Conservation (phyloP, 2,797 vertebrate species). For the Betta splendens region DNA sequence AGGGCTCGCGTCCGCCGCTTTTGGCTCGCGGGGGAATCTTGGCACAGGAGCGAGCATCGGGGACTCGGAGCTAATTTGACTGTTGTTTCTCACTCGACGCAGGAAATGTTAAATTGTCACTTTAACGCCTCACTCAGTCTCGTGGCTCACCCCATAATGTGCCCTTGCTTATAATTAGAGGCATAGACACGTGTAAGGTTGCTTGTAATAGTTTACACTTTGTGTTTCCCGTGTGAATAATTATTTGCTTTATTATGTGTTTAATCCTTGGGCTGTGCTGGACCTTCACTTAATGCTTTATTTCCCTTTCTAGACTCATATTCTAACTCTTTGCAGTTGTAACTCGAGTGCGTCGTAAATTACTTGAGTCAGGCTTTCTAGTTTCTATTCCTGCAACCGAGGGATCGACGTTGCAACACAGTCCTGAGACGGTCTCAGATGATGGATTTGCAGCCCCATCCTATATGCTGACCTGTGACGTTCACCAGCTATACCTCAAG, state of each 20-base stretch:
- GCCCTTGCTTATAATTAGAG: neutral
- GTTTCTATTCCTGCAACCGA: slow-evolving; percentile 24
- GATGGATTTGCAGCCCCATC: slow-evolving; percentile 26
- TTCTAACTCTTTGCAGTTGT: neutral
- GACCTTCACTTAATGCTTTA: too few species aligned
- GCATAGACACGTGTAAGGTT: too few species aligned
- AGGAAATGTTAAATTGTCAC: neutral
- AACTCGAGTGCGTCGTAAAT: neutral
- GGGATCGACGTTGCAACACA: slow-evolving; percentile 15
- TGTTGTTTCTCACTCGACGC: neutral
- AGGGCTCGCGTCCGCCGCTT: neutral
- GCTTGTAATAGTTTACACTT: too few species aligned
- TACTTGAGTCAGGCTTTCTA: slow-evolving; percentile 17
- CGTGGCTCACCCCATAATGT: neutral
- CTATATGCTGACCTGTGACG: slow-evolving; percentile 24
- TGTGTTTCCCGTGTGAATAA: too few species aligned
- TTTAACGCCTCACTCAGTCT: neutral
- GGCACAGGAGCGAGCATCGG: neutral
- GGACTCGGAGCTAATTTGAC: neutral
- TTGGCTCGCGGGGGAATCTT: slow-evolving; percentile 8
- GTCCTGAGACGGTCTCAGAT: slow-evolving; percentile 18
- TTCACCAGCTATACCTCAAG: slow-evolving; percentile 25
- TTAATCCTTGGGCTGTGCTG: too few species aligned
- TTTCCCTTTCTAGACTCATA: neutral
- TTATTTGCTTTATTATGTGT: too few species aligned